Evolutionary conservation across 2,888 invertebrate genomes (phyloP), one percentile per base, ranked within the genome.

Genomic region (Sisyra terminalis): DNA sequence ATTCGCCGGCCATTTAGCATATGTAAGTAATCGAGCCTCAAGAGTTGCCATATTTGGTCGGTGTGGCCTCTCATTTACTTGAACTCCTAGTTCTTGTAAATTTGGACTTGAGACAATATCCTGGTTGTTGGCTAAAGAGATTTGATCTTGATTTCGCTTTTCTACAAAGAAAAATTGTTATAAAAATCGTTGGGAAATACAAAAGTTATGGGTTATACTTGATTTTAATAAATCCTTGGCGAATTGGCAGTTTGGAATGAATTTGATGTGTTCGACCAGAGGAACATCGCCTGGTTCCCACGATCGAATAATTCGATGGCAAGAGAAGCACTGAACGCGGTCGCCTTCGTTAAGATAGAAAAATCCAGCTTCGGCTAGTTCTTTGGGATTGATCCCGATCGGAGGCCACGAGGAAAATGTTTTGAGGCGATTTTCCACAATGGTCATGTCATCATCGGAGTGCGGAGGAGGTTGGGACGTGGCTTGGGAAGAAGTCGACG

Each of bases 291-390:
- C 78, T n/a, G 65, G 61, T 53, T 74, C 72, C 71, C 82, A 83
- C 29, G 68, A 62, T 7, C 75, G 65, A 31, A 82, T 65, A 46
- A 76, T 68, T 2, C 81, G 81, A 34, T 75, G 72, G 52, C 90
- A 90, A 69, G 79, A 89, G 1, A 80, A 83, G 60, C 90, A 90
- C 47, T 80, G 73, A 0, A 88, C 80, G 55, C 73, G 64, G 55
- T 84, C 82, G 10, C 72, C 72, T 31, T 71, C 69, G 47, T 80
- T 75, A 2, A 81, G 66, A 55, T 82, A 90, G 58, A 81, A 90
- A 58, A 92, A 90, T 3, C 92, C 92, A 39, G 88, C 83, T 56
- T 69, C 72, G 1, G 87, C 89, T 46, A 92, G 63, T 6, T 75
- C 70, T 54, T 76, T 71, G 0, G 86, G 78, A 2, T 75, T 67